phyloP scores from a whole-genome alignment of 1,140 invertebrate genomes.

The Aphidius ervi region DNA sequence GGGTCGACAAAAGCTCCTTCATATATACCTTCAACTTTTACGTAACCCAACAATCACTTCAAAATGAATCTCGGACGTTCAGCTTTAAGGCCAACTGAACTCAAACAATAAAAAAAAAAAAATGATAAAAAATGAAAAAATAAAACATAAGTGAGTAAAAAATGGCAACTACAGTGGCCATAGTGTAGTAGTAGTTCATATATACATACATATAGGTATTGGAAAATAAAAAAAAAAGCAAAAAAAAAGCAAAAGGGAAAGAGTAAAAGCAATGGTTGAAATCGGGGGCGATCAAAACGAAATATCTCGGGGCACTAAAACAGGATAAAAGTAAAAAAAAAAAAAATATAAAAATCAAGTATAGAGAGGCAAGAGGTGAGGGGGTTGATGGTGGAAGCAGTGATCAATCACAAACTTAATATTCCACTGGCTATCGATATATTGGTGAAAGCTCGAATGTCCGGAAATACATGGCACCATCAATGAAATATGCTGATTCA shows the following conservation, averaged over 20 bases:
- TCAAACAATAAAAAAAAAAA: no score
- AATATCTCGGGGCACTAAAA: slow-evolving; percentile 2
- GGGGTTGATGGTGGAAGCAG: not conserved
- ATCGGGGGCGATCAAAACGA: not conserved
- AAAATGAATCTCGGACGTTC: slow-evolving; percentile 2
- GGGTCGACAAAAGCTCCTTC: slow-evolving; percentile 8
- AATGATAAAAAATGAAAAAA: not conserved
- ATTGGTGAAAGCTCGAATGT: slow-evolving; percentile 22
- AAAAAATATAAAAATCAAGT: not conserved
- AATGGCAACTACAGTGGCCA: no score
- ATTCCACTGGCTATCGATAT: slow-evolving; percentile 23
- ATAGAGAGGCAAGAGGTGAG: not conserved
- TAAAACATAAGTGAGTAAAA: no score
- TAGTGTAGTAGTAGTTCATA: no score
- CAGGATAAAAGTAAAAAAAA: no score
- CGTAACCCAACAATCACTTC: not conserved
- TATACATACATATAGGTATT: no score
- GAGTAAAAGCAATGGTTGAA: not conserved
- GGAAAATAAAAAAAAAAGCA: not conserved
- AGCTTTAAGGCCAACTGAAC: slow-evolving; percentile 3
- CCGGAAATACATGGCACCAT: slow-evolving; percentile 14
- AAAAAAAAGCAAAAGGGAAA: not conserved
- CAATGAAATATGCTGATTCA: slow-evolving; percentile 6
- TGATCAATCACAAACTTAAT: slow-evolving; percentile 30
- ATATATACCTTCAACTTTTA: not conserved